These are phyloP conservation scores for Drosophila serrata DNA, from an alignment of 1,140 invertebrate species.

Conservation along the genomic window DNA sequence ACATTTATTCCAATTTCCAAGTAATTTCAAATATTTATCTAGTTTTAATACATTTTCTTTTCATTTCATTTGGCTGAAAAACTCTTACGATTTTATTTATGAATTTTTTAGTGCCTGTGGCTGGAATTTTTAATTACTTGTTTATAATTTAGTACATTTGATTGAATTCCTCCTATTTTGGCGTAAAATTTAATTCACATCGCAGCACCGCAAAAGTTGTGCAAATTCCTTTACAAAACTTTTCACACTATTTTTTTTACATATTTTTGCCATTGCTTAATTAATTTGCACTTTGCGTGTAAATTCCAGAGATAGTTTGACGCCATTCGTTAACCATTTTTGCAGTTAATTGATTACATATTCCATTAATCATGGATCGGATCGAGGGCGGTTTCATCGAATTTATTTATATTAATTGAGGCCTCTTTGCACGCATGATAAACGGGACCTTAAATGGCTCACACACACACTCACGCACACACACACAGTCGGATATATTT, in stretches of 20 bases:
- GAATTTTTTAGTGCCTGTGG: background rate
- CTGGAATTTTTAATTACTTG: background rate
- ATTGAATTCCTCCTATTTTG: no score
- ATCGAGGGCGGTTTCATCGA: background rate
- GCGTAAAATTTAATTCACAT: slow-evolving; percentile 8
- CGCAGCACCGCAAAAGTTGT: background rate
- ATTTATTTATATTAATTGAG: slow-evolving; percentile 61
- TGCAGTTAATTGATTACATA: slow-evolving; percentile 58
- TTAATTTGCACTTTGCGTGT: slow-evolving; percentile 31
- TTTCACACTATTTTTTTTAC: slow-evolving; percentile 28
- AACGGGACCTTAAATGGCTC: slow-evolving; percentile 52
- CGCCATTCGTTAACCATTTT: slow-evolving; percentile 34
- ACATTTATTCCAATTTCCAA: background rate
- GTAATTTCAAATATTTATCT: no score
- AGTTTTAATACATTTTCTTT: background rate
- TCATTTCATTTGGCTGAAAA: background rate
- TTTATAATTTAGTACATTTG: background rate
- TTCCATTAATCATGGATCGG: slow-evolving; percentile 52
- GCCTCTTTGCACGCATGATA: slow-evolving; percentile 61
- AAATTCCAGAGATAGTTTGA: slow-evolving; percentile 46
- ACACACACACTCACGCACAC: slow-evolving; percentile 17
- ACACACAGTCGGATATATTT: slow-evolving; percentile 22
- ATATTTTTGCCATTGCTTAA: slow-evolving; percentile 18
- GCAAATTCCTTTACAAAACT: slow-evolving; percentile 33
- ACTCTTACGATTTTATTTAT: background rate